Percentiles rank a stretch among this genome's conserved stretches.
phyloP scores from a whole-genome alignment of 1,140 invertebrate species.

The Magallana ariakensis region DNA sequence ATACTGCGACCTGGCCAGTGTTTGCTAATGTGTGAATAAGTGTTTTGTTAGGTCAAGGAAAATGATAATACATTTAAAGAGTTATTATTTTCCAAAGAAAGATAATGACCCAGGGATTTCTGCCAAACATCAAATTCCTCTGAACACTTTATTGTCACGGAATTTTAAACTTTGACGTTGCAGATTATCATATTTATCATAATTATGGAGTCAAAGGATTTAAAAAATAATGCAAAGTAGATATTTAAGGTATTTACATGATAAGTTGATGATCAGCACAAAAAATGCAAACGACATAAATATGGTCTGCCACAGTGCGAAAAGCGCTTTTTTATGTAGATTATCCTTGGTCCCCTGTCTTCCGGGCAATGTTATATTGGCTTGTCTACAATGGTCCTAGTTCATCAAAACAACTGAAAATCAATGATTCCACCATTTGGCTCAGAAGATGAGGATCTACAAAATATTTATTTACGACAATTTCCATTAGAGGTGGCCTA shows the following conservation, averaged over 20 bases:
- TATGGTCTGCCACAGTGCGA: conserved; percentile 17
- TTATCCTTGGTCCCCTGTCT: background rate
- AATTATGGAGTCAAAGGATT: background rate
- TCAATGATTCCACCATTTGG: conserved; percentile 4
- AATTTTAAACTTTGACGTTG: background rate
- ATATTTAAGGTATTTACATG: conserved; percentile 14
- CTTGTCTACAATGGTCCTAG: background rate
- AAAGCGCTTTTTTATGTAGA: background rate
- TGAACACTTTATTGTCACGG: background rate
- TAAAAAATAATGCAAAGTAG: conserved; percentile 5
- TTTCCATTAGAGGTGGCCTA: conserved; percentile 10
- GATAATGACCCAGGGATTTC: background rate
- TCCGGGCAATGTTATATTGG: background rate
- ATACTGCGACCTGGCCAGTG: background rate
- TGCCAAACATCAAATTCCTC: background rate
- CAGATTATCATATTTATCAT: background rate
- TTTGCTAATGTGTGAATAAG: background rate
- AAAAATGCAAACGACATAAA: conserved; percentile 11
- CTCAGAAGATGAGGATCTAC: background rate
- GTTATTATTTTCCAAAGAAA: background rate
- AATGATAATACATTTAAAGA: background rate
- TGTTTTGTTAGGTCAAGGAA: background rate
- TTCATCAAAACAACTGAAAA: conserved; percentile 26
- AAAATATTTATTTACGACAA: conserved; percentile 20
- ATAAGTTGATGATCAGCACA: background rate